Base-by-base conservation (phyloP, 23 tunicate species). In the Botrylloides violaceus region DNA sequence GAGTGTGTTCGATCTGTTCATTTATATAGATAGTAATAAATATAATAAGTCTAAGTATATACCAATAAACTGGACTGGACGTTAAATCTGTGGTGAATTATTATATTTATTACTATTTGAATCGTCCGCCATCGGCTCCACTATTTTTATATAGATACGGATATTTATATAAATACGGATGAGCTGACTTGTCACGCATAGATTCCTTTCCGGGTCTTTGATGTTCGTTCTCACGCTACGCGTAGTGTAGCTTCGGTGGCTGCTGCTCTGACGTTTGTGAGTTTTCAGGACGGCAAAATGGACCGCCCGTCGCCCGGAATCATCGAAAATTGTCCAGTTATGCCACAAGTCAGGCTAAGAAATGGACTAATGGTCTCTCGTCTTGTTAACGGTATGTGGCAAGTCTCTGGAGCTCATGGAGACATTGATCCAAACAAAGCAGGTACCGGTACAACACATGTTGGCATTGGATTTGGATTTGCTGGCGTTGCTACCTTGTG, bases 301-400 rank as follows among this genome's bases (percentile, higher is more conserved):
- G 53, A 43, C 15, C 9, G 12, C 9, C 9, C 53, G 9, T 7
- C 53, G 53, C 12, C 70, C 26, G 23, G 23, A 3, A 63, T 63
- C 29, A 68, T 43, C 37, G 49, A 26, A 0, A 43, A 68, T 24
- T 20, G 68, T 20, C 85, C 85, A 3, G 59, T 60, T 12, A 86
- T 86, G 94, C 85, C 85, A 30, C 77, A 65, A 29, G 43, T 84
- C 2, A 34, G 60, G n/a, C 55, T 86, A 34, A 75, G 49, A 56
- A 78, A 86, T 68, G 94, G 94, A n/a, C 49, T 86, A 31, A 71
- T 70, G 59, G 58, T 86, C 3, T 80, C 81, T 39, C 66, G 86
- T 66, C 57, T 86, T 28, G 70, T 75, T 19, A 86, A 86, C 59
- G 94, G 94, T 32, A 79, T 86, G 94, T 86, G 94, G 94, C 94